A percentile compares a stretch with the other conserved stretches of the same genome.
These are phyloP conservation scores for Ctenodactylus gundi DNA, from an alignment of 2,113 vertebrate species.

Conservation along the genomic window DNA sequence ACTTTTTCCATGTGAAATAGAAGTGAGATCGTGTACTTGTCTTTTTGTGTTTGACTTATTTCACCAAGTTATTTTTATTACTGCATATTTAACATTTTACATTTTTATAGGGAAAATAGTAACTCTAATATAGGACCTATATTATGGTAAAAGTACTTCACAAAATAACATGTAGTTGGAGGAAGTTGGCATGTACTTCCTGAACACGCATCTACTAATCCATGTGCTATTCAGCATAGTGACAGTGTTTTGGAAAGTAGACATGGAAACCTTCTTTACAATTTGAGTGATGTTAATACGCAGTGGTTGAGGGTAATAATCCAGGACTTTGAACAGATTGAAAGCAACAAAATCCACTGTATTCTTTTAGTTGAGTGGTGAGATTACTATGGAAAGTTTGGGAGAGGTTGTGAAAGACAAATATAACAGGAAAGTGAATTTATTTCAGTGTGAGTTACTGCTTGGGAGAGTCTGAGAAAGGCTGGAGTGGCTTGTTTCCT, in stretches of 20 bases:
- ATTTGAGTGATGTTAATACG: not conserved
- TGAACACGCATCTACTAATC: not conserved
- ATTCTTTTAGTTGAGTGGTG: not conserved
- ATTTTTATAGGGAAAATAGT: not conserved
- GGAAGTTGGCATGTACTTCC: not conserved
- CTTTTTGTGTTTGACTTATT: not conserved
- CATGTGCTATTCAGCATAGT: not conserved
- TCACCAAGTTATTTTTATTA: not conserved
- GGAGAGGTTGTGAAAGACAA: not conserved
- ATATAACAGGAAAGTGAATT: not conserved
- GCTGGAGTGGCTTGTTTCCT: not conserved
- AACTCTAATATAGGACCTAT: not conserved
- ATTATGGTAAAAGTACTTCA: not conserved
- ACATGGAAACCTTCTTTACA: not conserved
- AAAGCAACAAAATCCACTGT: not conserved
- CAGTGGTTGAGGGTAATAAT: not conserved
- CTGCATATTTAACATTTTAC: not conserved
- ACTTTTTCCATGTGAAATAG: not conserved
- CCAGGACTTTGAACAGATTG: not conserved
- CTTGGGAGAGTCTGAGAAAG: not conserved
- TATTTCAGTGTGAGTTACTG: not conserved
- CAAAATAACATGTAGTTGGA: conserved; percentile 5
- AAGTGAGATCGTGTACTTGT: not conserved
- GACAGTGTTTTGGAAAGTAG: not conserved
- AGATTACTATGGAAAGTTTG: not conserved